These are phyloP conservation scores for Suricata suricatta DNA, from an alignment of 2,113 vertebrate species.

Conservation along the genomic window DNA sequence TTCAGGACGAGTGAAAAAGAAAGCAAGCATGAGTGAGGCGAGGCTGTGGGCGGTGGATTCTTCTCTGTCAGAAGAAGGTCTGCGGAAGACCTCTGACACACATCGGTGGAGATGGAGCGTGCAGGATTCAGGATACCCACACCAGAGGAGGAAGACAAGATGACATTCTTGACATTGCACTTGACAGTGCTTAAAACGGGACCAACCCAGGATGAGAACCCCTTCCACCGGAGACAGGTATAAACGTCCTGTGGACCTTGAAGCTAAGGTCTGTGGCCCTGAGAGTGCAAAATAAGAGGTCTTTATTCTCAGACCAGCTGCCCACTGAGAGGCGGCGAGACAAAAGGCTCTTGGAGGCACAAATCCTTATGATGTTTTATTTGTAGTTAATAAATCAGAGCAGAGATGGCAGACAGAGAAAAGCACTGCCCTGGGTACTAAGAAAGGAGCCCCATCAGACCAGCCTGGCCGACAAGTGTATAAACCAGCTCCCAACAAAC, in stretches of 20 bases:
- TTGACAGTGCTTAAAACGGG: background rate
- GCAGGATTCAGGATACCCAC: background rate
- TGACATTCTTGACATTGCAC: no score
- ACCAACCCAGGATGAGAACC: background rate
- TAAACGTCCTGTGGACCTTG: background rate
- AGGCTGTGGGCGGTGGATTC: background rate
- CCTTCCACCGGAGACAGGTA: background rate
- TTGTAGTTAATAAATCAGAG: constrained; percentile 13
- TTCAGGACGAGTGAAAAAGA: background rate
- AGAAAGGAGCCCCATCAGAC: background rate
- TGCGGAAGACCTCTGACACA: background rate
- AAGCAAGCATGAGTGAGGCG: background rate
- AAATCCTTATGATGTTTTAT: constrained; percentile 28
- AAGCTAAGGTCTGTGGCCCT: background rate
- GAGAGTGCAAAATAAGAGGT: background rate
- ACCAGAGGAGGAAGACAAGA: background rate
- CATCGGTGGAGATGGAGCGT: fast-evolving
- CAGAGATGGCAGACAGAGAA: background rate
- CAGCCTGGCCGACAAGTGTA: background rate
- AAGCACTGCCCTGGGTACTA: background rate
- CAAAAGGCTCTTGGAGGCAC: background rate
- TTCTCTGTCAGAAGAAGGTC: background rate
- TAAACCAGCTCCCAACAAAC: background rate
- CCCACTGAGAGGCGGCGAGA: background rate
- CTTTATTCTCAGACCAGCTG: constrained; percentile 6